A percentile compares a stretch with the other conserved stretches of the same genome.
These are phyloP conservation scores for Cryptotis parvus DNA, from an alignment of 2,113 vertebrate species.

Conservation along the genomic window DNA sequence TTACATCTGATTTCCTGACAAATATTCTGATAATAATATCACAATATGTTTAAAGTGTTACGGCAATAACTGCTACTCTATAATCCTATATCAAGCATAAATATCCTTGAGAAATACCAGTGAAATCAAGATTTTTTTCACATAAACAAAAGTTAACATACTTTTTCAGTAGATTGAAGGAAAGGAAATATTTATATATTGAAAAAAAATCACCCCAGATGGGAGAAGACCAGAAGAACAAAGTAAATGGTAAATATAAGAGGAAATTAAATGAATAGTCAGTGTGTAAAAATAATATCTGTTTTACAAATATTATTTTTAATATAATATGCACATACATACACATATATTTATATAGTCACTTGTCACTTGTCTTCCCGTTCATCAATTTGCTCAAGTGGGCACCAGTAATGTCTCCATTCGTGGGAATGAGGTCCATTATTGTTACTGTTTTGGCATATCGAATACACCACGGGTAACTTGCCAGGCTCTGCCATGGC, in stretches of 20 bases:
- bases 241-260: neutral
- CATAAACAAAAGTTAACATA: slow-evolving; percentile 6
- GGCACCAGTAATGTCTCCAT: too few relatives aligned
- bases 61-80: slow-evolving; percentile 13
- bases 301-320: too few relatives aligned
- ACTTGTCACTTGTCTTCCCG: too few relatives aligned
- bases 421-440: too few relatives aligned
- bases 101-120: slow-evolving; percentile 13
- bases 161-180: slow-evolving; percentile 20
- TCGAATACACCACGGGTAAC: too few relatives aligned
- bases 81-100: slow-evolving; percentile 57
- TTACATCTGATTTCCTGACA: slow-evolving; percentile 11
- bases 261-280: neutral
- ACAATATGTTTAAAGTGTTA: neutral
- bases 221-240: neutral
- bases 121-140: slow-evolving; percentile 15
- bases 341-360: too few relatives aligned
- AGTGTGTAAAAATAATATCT: slow-evolving; percentile 19
- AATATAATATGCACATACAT: too few relatives aligned
- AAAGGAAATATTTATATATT: neutral
- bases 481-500: too few relatives aligned
- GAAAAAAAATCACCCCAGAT: slow-evolving; percentile 8
- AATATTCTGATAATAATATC: neutral
- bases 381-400: too few relatives aligned
- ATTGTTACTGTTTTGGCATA: too few relatives aligned